Conservation (phyloP, 2,888 invertebrate species). For the Ormyrus rosae region DNA sequence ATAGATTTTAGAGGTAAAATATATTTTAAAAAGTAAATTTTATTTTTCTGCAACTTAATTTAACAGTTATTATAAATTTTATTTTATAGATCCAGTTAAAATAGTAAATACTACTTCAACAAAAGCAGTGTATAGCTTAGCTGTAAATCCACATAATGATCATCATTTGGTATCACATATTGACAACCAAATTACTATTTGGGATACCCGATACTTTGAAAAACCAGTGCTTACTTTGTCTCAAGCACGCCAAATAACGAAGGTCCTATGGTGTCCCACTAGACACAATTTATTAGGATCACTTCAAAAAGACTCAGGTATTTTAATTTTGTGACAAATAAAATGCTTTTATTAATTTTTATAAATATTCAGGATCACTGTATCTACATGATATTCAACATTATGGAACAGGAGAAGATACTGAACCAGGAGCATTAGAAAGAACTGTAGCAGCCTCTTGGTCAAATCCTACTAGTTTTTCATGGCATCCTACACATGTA, state of each 20-base stretch:
- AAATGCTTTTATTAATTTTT: conserved; percentile 23
- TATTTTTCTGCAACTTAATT: conserved; percentile 5
- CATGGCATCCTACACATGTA: conserved; percentile 92
- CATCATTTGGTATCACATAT: conserved; percentile 90
- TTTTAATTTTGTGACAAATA: not conserved
- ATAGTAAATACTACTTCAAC: conserved; percentile 83
- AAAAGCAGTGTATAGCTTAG: conserved; percentile 90
- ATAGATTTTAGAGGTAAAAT: conserved; percentile 91
- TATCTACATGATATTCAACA: conserved; percentile 92
- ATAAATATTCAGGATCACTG: conserved; percentile 76
- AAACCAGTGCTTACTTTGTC: conserved; percentile 87
- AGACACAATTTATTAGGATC: conserved; percentile 89
- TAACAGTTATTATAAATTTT: conserved; percentile 22
- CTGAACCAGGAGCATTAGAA: conserved; percentile 87
- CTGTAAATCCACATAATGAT: conserved; percentile 86
- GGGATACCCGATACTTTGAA: conserved; percentile 93
- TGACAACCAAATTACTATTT: conserved; percentile 88
- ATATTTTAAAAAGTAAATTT: not conserved
- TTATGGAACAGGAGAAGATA: conserved; percentile 81
- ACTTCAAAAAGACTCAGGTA: conserved; percentile 84
- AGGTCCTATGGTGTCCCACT: conserved; percentile 93
- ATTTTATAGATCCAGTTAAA: conserved; percentile 82
- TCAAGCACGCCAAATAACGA: conserved; percentile 83
- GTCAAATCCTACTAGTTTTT: conserved; percentile 81
- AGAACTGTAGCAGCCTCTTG: conserved; percentile 78